Conservation (phyloP, 2,113 vertebrate genomes). For the Plecturocebus donacophilus region DNA sequence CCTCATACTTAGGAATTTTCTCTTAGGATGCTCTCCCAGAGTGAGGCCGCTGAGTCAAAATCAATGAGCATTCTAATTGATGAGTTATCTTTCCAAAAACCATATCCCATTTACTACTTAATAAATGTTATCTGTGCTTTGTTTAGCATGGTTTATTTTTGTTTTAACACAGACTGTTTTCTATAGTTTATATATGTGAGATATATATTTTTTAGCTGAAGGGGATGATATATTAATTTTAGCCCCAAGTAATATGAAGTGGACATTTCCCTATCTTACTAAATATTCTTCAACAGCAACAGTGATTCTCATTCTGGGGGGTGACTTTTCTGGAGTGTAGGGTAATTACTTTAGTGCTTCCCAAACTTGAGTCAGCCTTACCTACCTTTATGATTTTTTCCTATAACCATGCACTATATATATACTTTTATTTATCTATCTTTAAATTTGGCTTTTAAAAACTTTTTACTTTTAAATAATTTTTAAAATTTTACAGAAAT, state of each 20-base stretch:
- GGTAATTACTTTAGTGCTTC: not conserved
- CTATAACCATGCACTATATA: not conserved
- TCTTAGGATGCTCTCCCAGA: conserved; percentile 3
- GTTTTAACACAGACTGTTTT: not conserved
- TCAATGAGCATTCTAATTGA: conserved; percentile 16
- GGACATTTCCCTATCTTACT: not conserved
- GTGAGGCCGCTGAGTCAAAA: not conserved
- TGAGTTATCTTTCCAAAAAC: conserved; percentile 14
- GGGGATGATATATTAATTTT: not conserved
- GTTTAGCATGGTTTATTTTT: not conserved
- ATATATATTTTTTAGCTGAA: not conserved
- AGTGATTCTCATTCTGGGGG: not conserved
- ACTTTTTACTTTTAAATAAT: not conserved
- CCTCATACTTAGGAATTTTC: not conserved
- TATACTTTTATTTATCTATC: not conserved
- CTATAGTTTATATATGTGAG: not conserved
- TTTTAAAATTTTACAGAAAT: too few species aligned
- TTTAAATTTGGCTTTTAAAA: not conserved
- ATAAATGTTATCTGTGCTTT: conserved; percentile 12
- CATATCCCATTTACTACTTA: not conserved
- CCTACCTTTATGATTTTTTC: not conserved
- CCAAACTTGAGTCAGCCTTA: not conserved
- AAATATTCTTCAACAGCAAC: not conserved
- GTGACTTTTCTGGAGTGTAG: not conserved
- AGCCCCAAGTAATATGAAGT: not conserved